These are phyloP conservation scores for Emmelina monodactyla DNA, from an alignment of 2,888 invertebrate genomes.

Conservation along the genomic window DNA sequence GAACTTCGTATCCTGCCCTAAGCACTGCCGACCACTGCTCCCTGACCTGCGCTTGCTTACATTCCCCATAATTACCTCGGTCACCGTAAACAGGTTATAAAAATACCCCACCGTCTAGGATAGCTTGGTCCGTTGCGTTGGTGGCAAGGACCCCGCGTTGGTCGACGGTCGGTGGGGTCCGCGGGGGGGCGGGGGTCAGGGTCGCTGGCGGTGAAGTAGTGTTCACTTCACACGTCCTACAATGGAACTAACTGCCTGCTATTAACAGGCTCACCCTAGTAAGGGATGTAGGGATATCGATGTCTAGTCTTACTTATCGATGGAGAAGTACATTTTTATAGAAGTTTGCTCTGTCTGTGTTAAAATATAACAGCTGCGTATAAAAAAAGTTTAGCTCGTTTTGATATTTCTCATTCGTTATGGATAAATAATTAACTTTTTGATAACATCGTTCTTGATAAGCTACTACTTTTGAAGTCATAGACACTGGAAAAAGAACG, in stretches of 20 bases:
- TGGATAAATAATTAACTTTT: too few relatives aligned
- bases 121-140: constrained; percentile 19
- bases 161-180: constrained; percentile 15
- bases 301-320: neutral
- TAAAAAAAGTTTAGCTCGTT: too few relatives aligned
- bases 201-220: constrained; percentile 32
- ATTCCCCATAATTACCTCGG: constrained; percentile 14
- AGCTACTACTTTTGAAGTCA: too few relatives aligned
- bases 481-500: too few relatives aligned
- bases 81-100: constrained; percentile 27
- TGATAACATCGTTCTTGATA: too few relatives aligned
- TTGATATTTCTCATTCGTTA: too few relatives aligned
- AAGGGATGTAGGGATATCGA: neutral
- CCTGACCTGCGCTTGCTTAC: constrained; percentile 16
- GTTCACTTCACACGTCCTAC: constrained; percentile 60
- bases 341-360: too few relatives aligned
- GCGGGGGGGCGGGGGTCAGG: constrained; percentile 21
- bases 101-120: constrained; percentile 23
- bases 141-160: constrained; percentile 4
- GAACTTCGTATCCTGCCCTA: too few relatives aligned
- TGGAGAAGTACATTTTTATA: neutral
- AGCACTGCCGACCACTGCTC: constrained; percentile 19
- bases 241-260: constrained; percentile 64
- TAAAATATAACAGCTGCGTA: too few relatives aligned
- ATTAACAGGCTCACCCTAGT: constrained; percentile 24